Evolutionary conservation across 2,888 invertebrate genomes (phyloP).

Genomic region (Antheraea assamensis): DNA sequence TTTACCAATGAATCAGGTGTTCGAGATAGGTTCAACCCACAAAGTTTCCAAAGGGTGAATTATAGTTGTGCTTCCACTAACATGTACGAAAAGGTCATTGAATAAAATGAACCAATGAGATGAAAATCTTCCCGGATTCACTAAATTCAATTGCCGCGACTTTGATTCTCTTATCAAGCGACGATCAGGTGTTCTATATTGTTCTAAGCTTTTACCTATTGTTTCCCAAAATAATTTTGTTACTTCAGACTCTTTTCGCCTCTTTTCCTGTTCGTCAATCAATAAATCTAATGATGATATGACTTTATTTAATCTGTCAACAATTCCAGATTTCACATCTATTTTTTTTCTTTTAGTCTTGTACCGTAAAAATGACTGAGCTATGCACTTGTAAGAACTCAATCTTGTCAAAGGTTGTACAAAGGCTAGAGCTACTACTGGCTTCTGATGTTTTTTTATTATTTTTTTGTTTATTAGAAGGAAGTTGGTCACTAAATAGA

Average conservation of each 20-base stretch:
- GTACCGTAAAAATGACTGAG: conserved; percentile 79
- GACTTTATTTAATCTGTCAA: conserved; percentile 81
- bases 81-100: conserved; percentile 90
- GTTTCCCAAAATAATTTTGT: conserved; percentile 90
- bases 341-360: conserved; percentile 67
- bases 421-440: conserved; percentile 82
- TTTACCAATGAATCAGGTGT: conserved; percentile 84
- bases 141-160: conserved; percentile 85
- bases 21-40: conserved; percentile 90
- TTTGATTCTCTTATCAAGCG: conserved; percentile 91
- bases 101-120: conserved; percentile 91
- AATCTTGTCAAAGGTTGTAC: conserved; percentile 84
- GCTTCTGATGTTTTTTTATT: conserved; percentile 81
- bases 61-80: conserved; percentile 85
- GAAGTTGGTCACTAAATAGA: conserved; percentile 81
- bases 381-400: conserved; percentile 84
- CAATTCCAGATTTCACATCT: conserved; percentile 70
- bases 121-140: conserved; percentile 87
- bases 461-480: conserved; percentile 78
- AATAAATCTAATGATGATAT: conserved; percentile 84
- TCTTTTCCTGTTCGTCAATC: conserved; percentile 84
- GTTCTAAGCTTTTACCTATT: conserved; percentile 84
- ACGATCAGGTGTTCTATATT: conserved; percentile 84
- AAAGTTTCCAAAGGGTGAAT: conserved; percentile 87
- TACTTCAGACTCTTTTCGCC: conserved; percentile 84